Percentiles rank a stretch among this genome's conserved stretches.
Conservation (phyloP, 92 coral and sea anemone genomes). For the Parazoanthus darwini region DNA sequence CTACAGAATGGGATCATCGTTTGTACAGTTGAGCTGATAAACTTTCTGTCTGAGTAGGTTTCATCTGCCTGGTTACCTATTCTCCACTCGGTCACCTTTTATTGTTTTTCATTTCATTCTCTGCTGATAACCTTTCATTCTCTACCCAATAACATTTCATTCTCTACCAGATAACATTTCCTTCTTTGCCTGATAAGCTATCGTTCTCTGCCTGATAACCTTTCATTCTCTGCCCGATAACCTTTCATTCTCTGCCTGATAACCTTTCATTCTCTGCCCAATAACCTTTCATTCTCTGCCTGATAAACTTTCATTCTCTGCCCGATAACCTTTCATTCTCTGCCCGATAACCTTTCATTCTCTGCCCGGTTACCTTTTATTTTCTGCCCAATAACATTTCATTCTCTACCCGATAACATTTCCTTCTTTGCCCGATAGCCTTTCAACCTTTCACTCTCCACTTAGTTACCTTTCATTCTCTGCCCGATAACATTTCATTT, state of each 20-base stretch:
- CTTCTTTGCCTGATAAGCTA: no score
- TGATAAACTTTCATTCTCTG: no score
- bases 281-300: neutral
- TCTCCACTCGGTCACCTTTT: neutral
- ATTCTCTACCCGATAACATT: no score
- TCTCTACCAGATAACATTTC: neutral
- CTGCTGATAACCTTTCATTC: no score
- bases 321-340: neutral
- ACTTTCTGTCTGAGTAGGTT: no score
- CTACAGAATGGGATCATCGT: no score
- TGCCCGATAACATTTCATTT: neutral
- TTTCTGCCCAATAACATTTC: no score
- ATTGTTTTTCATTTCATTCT: neutral
- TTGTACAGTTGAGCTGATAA: no score
- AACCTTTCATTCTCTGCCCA: no score
- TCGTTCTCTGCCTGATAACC: neutral
- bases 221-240: neutral
- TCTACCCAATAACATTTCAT: neutral
- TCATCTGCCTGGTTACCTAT: no score
- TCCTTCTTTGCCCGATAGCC: neutral
- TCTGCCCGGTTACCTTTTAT: neutral
- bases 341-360: neutral
- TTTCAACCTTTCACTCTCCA: neutral
- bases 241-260: neutral
- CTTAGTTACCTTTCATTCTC: neutral